A percentile compares a stretch with the other conserved stretches of the same genome.
phyloP scores from a whole-genome alignment of 2,888 invertebrate genomes.

The Acheta domesticus region DNA sequence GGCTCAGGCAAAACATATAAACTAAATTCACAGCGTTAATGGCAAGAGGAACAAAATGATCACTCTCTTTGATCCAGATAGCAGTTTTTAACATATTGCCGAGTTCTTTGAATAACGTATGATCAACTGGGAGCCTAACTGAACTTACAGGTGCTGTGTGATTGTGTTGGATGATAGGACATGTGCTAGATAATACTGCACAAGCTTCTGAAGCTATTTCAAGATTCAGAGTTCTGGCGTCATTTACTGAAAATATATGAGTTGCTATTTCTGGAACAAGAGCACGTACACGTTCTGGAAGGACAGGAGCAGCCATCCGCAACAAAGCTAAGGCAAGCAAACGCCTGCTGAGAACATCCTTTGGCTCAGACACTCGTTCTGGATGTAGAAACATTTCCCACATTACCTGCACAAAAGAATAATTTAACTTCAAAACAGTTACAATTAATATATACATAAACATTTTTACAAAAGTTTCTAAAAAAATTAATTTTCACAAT shows the following conservation, averaged over 20 bases:
- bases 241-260: not conserved
- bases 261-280: not conserved
- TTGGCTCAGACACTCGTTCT: not conserved
- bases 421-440: not conserved
- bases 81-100: not conserved
- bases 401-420: conserved; percentile 57
- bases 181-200: not conserved
- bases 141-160: not conserved
- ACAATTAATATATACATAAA: too few species aligned
- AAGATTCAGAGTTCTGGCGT: not conserved
- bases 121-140: not conserved
- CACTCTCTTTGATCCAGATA: not conserved
- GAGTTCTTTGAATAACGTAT: not conserved
- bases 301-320: not conserved
- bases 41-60: not conserved
- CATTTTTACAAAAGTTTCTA: too few species aligned
- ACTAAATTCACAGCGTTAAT: not conserved
- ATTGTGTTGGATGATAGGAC: not conserved
- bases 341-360: not conserved
- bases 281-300: not conserved
- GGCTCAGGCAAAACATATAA: not conserved
- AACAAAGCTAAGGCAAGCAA: not conserved
- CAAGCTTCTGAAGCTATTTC: not conserved
- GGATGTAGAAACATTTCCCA: conserved; percentile 69
- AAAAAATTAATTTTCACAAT: too few species aligned